Conservation (phyloP, 2,888 invertebrate genomes). For the Volucella zonaria region DNA sequence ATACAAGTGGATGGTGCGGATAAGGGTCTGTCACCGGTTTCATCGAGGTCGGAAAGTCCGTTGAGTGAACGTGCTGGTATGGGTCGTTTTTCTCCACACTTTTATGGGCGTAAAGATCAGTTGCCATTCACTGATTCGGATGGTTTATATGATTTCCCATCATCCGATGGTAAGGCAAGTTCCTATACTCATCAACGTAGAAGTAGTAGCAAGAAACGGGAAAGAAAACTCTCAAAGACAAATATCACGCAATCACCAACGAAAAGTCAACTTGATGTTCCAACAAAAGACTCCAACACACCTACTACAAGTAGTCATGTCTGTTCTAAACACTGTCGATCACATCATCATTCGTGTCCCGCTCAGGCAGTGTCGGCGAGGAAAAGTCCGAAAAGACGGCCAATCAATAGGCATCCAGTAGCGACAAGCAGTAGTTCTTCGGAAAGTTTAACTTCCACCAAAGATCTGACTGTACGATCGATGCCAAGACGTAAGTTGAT, state of each 20-base stretch:
- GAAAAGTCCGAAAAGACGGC: constrained; percentile 85
- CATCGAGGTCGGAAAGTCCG: constrained; percentile 91
- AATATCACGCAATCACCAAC: constrained; percentile 77
- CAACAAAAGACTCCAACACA: constrained; percentile 80
- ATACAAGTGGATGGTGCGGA: constrained; percentile 85
- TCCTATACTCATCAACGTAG: constrained; percentile 85
- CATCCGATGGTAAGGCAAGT: constrained; percentile 86
- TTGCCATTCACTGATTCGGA: constrained; percentile 91
- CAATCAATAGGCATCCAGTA: constrained; percentile 84
- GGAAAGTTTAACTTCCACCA: constrained; percentile 84
- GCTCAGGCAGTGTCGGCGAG: constrained; percentile 83
- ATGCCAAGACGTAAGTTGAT: constrained; percentile 76
- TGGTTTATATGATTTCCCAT: constrained; percentile 90
- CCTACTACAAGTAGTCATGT: constrained; percentile 75
- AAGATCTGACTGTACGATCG: constrained; percentile 80
- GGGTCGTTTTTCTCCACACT: constrained; percentile 88
- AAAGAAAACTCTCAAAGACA: constrained; percentile 84
- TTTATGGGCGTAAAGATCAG: constrained; percentile 87
- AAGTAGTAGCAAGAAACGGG: constrained; percentile 86
- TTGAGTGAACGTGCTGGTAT: constrained; percentile 88
- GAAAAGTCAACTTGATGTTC: constrained; percentile 85
- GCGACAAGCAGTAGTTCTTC: constrained; percentile 85
- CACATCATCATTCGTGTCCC: constrained; percentile 78
- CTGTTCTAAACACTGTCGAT: constrained; percentile 77
- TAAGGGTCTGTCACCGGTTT: constrained; percentile 87